Evolutionary conservation across 1,140 invertebrate genomes (phyloP), one percentile per base, ranked within the genome.

Genomic region (Drosophila orena): DNA sequence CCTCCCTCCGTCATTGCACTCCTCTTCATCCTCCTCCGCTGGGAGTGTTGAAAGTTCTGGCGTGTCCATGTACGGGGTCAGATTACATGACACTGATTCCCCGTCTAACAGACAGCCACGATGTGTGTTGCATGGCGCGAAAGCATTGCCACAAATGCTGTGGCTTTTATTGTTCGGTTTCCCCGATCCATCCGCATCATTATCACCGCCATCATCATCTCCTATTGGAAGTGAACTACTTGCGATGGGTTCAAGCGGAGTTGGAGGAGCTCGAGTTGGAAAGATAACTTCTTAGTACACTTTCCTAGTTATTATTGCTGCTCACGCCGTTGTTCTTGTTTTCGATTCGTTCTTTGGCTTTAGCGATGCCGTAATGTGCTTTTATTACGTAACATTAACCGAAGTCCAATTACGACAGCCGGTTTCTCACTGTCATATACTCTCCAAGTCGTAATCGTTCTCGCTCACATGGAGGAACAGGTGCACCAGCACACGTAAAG

Each of bases 51-150:
- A 88, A 88, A 88, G 79, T 83, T 88, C 84, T 88, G 83, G 83
- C 83, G 79, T 88, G 83, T 88, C 83, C 83, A 88, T 88, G 83
- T 89, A 89, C 81, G 83, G 84, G 83, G 83, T 88, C 83, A 88
- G 83, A 88, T 88, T 88, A 89, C 83, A 89, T 88, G 83, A 88
- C 83, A 88, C 83, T 88, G 83, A 88, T 88, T 83, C 84, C 59
- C 55, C 75, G 61, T 83, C 81, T 88, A 86, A 88, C 79, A 81
- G 81, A 88, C 83, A 59, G 68, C 73, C 56, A 42, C 68, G 56
- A 65, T 71, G 57, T 66, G 56, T 68, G 58, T 69, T 81, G 50
- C 80, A 59, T 62, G 79, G 75, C 80, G 76, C 75, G 70, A 81
- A 83, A 79, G 80, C 76, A 83, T 66, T 83, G 80, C 79, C 52